Base-by-base conservation (phyloP, 2,113 vertebrate species). In the Microcebus griseorufus region DNA sequence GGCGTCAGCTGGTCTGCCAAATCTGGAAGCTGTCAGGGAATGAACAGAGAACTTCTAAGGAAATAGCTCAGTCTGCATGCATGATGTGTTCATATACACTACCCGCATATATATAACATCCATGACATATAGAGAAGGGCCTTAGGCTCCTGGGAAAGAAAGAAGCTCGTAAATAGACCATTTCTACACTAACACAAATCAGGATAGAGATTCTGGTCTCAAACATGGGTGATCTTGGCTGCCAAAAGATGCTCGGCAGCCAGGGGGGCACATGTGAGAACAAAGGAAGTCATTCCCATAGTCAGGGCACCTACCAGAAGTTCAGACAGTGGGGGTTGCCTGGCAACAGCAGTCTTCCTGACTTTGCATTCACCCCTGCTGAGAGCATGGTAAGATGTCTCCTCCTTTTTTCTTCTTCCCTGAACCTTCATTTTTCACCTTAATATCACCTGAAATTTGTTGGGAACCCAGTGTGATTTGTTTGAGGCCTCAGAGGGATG, bases 331-430 rank as follows among this genome's bases (percentile, higher is more conserved):
- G n/a, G n/a, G n/a, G n/a, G n/a, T n/a, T n/a, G n/a, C n/a, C n/a
- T 87, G 80, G 96, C 89, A 97, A 97, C 96, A 60, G 53, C 34
- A 27, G 29, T 53, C 60, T 70, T 48, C 72, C 60, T 34, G 3
- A 70, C 60, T 87, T 95, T 83, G 11, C 45, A 34, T 85, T 70
- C 51, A 60, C 34, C 45, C 16, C 22, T 13, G 20, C 60, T 11
- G n/a, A 85, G 17, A 75, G 34, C 9, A 22, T 10, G 51, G 20
- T 58, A 81, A 95, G 55, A 75, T 45, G 20, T 4, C 65, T 51
- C 42, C 25, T 80, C 12, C 17, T n/a, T 65, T 83, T 70, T 34
- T 6, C 20, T 51, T 67, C 39, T 85, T 82, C 20, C 48, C 10
- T 42, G 11, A 20, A 25, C 23, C 48, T 55, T 60, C 27, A 34